Evolutionary conservation across 2,113 vertebrate genomes (phyloP).

Genomic region (Seriola dumerili): DNA sequence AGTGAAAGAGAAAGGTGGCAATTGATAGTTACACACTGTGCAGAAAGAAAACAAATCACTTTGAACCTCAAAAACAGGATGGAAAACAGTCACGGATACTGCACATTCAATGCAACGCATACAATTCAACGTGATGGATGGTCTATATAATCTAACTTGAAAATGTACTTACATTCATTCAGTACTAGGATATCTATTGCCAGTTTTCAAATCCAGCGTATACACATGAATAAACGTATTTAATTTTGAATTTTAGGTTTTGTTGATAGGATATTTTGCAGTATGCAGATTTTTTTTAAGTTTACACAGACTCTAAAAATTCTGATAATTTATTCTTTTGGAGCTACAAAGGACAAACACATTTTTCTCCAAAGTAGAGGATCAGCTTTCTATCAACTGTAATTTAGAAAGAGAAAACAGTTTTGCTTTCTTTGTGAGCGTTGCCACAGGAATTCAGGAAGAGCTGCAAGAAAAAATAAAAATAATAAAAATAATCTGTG

Average conservation of each 20-base stretch:
- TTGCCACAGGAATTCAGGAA: background rate
- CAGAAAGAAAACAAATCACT: background rate
- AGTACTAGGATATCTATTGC: background rate
- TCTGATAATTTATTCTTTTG: background rate
- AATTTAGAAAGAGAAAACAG: background rate
- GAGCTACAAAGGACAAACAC: background rate
- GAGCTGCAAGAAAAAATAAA: background rate
- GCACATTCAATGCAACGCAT: background rate
- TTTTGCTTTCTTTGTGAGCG: background rate
- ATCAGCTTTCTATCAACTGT: background rate
- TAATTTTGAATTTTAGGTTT: background rate
- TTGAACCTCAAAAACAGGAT: slow-evolving; percentile 7
- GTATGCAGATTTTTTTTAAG: too few species aligned
- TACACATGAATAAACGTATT: background rate
- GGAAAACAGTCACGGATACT: slow-evolving; percentile 16
- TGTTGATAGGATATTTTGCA: background rate
- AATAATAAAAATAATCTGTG: background rate
- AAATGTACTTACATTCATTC: background rate
- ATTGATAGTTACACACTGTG: background rate
- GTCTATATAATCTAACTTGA: background rate
- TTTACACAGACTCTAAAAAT: background rate
- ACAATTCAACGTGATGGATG: slow-evolving; percentile 5
- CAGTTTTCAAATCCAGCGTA: background rate
- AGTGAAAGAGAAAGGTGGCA: slow-evolving; percentile 8
- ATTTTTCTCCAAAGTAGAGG: background rate